Evolutionary conservation across 2,113 vertebrate genomes (phyloP).

Genomic region (Trematocara unimaculatum): DNA sequence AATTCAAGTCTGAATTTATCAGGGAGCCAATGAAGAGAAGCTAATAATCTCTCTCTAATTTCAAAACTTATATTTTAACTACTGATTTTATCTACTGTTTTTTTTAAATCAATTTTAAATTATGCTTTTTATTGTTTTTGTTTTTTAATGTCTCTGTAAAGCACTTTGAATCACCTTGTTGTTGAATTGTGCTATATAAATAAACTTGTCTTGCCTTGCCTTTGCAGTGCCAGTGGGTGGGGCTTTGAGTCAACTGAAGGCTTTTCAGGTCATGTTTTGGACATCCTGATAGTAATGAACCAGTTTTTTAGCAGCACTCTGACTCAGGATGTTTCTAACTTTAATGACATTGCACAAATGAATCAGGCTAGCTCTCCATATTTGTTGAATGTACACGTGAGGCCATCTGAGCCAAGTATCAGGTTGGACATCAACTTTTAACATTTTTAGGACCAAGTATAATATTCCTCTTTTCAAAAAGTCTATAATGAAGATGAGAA

Average conservation of each 20-base stretch:
- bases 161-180: too few species aligned
- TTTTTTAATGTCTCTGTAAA: too few species aligned
- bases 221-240: neutral
- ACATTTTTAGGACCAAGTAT: neutral
- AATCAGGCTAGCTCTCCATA: neutral
- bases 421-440: neutral
- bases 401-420: neutral
- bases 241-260: neutral
- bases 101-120: too few species aligned
- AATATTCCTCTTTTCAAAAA: rapidly evolving
- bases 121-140: too few species aligned
- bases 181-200: too few species aligned
- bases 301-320: neutral
- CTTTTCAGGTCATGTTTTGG: neutral
- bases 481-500: neutral
- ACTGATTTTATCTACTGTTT: too few species aligned
- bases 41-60: neutral
- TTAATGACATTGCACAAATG: neutral
- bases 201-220: too few species aligned
- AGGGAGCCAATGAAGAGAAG: neutral
- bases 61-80: too few species aligned
- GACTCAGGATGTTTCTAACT: neutral
- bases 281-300: neutral
- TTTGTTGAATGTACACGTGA: neutral
- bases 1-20: neutral